A percentile compares a stretch with the other conserved stretches of the same genome.
Evolutionary conservation across 2,888 invertebrate species (phyloP).

Genomic region (Ptychoptera contaminata): DNA sequence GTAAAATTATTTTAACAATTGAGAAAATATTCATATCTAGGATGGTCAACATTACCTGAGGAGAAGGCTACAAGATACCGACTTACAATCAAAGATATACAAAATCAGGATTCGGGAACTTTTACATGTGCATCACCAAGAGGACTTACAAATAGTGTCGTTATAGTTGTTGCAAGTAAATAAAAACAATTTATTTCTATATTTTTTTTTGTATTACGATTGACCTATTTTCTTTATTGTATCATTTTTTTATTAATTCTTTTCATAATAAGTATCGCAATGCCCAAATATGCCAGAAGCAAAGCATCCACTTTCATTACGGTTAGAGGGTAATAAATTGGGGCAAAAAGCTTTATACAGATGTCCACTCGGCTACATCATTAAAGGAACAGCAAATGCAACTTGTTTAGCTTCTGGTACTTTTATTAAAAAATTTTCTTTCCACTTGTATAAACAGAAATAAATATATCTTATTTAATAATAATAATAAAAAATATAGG

Average conservation of each 20-base stretch:
- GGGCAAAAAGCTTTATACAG: slow-evolving; percentile 48
- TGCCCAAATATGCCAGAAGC: slow-evolving; percentile 46
- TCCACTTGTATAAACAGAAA: too few relatives aligned
- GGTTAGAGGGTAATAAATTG: slow-evolving; percentile 60
- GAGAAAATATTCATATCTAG: slow-evolving; percentile 13
- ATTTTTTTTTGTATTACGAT: background rate
- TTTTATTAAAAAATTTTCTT: too few relatives aligned
- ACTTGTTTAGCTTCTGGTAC: slow-evolving; percentile 66
- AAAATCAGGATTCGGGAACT: slow-evolving; percentile 66
- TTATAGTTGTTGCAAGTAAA: slow-evolving; percentile 55
- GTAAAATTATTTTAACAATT: background rate
- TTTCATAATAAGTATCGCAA: slow-evolving; percentile 34
- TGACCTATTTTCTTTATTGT: slow-evolving; percentile 10
- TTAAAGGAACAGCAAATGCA: slow-evolving; percentile 60
- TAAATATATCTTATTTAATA: too few relatives aligned
- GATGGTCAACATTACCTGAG: slow-evolving; percentile 29
- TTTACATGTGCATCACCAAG: slow-evolving; percentile 72
- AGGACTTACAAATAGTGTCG: slow-evolving; percentile 46
- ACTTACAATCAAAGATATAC: slow-evolving; percentile 64
- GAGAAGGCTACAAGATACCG: slow-evolving; percentile 71
- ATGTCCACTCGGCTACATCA: slow-evolving; percentile 64
- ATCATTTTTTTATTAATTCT: too few relatives aligned
- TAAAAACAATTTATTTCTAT: background rate
- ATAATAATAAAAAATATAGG: slow-evolving; percentile 30
- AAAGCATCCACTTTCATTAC: slow-evolving; percentile 46